Evolutionary conservation across 1,140 invertebrate species (phyloP), one percentile per base, ranked within the genome.

Genomic region (Tenebrio molitor): DNA sequence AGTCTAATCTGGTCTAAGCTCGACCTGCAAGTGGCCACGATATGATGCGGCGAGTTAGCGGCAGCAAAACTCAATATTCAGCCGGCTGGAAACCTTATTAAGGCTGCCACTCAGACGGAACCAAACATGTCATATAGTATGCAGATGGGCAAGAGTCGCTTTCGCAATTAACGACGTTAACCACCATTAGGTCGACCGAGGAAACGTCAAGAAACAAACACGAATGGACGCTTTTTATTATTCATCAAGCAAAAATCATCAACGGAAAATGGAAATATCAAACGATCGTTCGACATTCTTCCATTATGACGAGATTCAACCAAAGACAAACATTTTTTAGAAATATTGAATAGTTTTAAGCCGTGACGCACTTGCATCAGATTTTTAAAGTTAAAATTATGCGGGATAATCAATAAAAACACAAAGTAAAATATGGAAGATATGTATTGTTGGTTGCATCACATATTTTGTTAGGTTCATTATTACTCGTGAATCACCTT

Each of bases 41-140:
- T 75, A 75, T 76, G 74, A 76, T 78, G 75, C 73, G 67, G 73
- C 74, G 74, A 75, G 78, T 79, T 78, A 76, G 77, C 76, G 71
- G 71, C 73, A 73, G 78, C 76, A 78, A 81, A 82, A 81, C 80
- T 81, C 81, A 79, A 82, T 82, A 82, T 80, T 81, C 81, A 81
- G 77, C 81, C 80, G 76, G 71, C 80, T 75, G 81, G 80, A 82
- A 82, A 82, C 77, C 80, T 81, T 82, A 81, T 82, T 82, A 82
- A 82, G 77, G 78, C 65, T 77, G 74, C 76, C 78, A 78, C 77
- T 79, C 76, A 79, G 72, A 79, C 74, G 77, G 71, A 76, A 77
- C 77, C 73, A 74, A 77, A 76, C 72, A 77, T 77, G 75, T 77
- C 75, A 77, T 76, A 76, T 73, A 68, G 71, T 77, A 78, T 78